phyloP scores from a whole-genome alignment of 2,888 invertebrate genomes.

The Cataglyphis altisquamis region DNA sequence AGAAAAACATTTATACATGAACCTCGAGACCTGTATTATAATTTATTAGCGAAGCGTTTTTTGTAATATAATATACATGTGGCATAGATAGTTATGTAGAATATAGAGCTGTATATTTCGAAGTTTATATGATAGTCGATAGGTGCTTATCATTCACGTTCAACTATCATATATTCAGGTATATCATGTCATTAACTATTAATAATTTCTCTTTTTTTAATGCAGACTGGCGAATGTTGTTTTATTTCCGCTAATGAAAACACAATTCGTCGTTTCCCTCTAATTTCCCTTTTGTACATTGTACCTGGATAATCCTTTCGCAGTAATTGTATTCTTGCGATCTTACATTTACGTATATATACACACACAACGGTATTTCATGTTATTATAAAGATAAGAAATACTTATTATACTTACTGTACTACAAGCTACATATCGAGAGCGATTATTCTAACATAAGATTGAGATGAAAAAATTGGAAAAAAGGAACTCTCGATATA shows the following conservation, averaged over 20 bases:
- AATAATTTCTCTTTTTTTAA: slow-evolving; percentile 44
- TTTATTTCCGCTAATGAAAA: slow-evolving; percentile 5
- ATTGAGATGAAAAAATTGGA: slow-evolving; percentile 1
- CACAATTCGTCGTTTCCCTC: slow-evolving; percentile 40
- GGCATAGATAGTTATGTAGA: slow-evolving; percentile 53
- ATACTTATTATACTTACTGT: not conserved
- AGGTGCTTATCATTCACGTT: slow-evolving; percentile 72
- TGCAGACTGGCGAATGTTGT: slow-evolving; percentile 32
- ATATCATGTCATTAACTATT: slow-evolving; percentile 58
- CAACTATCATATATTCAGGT: slow-evolving; percentile 55
- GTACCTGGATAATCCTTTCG: slow-evolving; percentile 67
- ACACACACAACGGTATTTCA: slow-evolving; percentile 20
- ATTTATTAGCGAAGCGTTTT: slow-evolving; percentile 70
- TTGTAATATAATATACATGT: slow-evolving; percentile 74
- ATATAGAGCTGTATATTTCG: slow-evolving; percentile 71
- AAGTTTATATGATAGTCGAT: slow-evolving; percentile 70
- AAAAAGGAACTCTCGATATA: slow-evolving; percentile 28
- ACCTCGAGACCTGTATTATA: slow-evolving; percentile 72
- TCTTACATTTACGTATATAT: slow-evolving; percentile 12
- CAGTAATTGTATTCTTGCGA: slow-evolving; percentile 18
- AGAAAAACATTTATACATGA: slow-evolving; percentile 50
- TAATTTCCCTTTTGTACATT: slow-evolving; percentile 62
- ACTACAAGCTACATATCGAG: slow-evolving; percentile 34
- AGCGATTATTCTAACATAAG: slow-evolving; percentile 14
- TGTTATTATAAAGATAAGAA: slow-evolving; percentile 26